Evolutionary conservation across 2,113 vertebrate genomes (phyloP).

Genomic region (Oxyruncus cristatus): DNA sequence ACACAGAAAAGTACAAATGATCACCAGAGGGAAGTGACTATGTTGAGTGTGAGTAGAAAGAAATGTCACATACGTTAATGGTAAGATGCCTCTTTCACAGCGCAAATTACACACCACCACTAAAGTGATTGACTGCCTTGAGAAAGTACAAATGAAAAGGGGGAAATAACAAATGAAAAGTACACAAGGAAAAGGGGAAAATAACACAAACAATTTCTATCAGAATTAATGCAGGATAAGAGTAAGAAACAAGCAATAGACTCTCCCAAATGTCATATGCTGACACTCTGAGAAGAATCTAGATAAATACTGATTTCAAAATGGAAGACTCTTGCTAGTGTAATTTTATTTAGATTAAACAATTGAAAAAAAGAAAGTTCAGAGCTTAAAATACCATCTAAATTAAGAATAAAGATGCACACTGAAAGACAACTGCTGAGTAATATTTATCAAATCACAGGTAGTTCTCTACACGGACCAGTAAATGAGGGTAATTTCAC

Average conservation of each 20-base stretch:
- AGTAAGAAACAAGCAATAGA: background rate
- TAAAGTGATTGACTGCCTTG: slow-evolving; percentile 16
- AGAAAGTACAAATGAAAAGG: slow-evolving; percentile 53
- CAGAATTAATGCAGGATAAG: background rate
- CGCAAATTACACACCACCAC: slow-evolving; percentile 17
- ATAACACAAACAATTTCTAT: background rate
- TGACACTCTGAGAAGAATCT: background rate
- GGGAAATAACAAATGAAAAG: too few relatives aligned
- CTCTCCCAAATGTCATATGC: background rate
- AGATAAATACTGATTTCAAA: background rate
- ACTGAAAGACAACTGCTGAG: background rate
- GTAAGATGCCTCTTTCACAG: slow-evolving; percentile 23
- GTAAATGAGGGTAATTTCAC: background rate
- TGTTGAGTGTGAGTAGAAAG: slow-evolving; percentile 1
- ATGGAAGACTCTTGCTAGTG: background rate
- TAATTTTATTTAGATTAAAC: background rate
- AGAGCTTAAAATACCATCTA: background rate
- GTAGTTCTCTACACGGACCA: background rate
- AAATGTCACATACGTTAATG: background rate
- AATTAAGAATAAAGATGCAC: background rate
- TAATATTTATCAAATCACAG: background rate
- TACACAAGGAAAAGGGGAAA: background rate
- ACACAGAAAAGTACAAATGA: background rate
- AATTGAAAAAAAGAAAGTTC: background rate
- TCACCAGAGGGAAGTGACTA: background rate